These are phyloP conservation scores for Pachycephus smyrnensis DNA, from an alignment of 2,888 invertebrate genomes.

Conservation along the genomic window DNA sequence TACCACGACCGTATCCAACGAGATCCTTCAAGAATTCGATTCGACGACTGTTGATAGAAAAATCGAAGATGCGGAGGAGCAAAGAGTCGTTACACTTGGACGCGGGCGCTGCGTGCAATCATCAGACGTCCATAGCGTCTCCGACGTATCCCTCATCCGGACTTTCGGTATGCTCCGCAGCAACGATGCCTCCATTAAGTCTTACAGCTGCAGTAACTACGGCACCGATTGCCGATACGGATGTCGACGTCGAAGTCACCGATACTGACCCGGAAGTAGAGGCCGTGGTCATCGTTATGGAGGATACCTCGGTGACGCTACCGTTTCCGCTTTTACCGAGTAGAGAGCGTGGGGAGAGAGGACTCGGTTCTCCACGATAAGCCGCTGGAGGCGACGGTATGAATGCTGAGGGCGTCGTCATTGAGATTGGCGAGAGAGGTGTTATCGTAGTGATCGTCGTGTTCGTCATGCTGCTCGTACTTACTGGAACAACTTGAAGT, in stretches of 20 bases:
- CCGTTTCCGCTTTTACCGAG: constrained; percentile 51
- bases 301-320: constrained; percentile 62
- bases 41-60: background rate
- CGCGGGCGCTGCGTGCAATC: background rate
- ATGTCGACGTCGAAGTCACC: too few relatives aligned
- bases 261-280: constrained; percentile 28
- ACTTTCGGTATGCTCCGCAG: constrained; percentile 74
- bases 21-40: too few relatives aligned
- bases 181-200: constrained; percentile 61
- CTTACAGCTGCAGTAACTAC: constrained; percentile 70
- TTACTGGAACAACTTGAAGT: too few relatives aligned
- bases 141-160: constrained; percentile 91
- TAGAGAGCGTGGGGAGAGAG: constrained; percentile 69
- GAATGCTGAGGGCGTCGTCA: constrained; percentile 59
- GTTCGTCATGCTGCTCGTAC: background rate
- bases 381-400: constrained; percentile 79
- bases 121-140: constrained; percentile 70
- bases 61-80: background rate
- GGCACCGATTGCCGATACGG: constrained; percentile 59
- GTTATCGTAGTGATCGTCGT: constrained; percentile 61
- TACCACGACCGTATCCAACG: too few relatives aligned
- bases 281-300: constrained; percentile 39
- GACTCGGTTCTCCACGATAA: constrained; percentile 73
- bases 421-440: constrained; percentile 48
- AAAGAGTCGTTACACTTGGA: background rate